phyloP scores from a whole-genome alignment of 2,113 vertebrate genomes.

The Entomyzon cyanotis region DNA sequence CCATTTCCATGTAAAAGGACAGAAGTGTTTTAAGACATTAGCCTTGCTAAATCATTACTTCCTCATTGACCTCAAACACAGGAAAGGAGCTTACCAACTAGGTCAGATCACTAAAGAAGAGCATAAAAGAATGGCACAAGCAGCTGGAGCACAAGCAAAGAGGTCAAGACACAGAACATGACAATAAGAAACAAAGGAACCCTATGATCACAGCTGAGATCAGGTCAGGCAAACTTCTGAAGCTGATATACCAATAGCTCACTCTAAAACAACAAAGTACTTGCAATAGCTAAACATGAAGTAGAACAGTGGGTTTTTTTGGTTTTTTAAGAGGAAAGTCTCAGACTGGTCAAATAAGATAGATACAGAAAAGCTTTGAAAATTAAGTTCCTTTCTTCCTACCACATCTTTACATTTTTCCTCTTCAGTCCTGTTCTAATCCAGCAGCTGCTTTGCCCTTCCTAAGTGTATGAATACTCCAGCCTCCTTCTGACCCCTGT shows the following conservation, averaged over 20 bases:
- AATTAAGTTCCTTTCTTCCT: background rate
- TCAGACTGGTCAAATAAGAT: background rate
- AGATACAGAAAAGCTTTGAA: background rate
- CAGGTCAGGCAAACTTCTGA: background rate
- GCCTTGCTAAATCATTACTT: background rate
- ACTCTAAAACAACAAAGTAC: background rate
- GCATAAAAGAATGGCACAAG: background rate
- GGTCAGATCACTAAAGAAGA: background rate
- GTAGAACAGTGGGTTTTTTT: background rate
- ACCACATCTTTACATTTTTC: background rate
- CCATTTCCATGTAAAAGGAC: background rate
- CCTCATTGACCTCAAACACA: background rate
- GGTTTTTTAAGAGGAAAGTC: background rate
- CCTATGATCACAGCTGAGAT: background rate
- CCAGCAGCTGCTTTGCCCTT: background rate
- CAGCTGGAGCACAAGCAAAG: slow-evolving; percentile 9
- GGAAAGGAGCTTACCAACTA: background rate
- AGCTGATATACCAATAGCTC: background rate
- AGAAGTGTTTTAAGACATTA: background rate
- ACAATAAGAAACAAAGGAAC: slow-evolving; percentile 19
- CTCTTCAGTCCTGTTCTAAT: background rate
- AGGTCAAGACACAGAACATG: slow-evolving; percentile 6
- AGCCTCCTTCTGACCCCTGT: background rate
- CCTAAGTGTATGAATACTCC: background rate
- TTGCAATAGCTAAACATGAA: slow-evolving; percentile 1